Evolutionary conservation across 2,888 invertebrate genomes (phyloP).

Genomic region (Euplexia lucipara): DNA sequence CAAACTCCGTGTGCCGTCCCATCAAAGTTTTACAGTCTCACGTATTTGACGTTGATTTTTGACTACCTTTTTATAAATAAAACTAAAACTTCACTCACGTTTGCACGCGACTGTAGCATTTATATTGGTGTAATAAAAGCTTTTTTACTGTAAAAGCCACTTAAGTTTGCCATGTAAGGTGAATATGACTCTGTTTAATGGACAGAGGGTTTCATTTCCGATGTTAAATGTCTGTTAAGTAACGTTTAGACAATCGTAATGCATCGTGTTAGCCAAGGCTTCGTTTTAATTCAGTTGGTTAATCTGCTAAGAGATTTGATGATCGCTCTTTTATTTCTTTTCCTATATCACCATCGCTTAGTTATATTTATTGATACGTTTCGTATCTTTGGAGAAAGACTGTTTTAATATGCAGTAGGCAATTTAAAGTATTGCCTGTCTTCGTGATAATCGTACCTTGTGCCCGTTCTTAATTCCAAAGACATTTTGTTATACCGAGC

Average conservation of each 20-base stretch:
- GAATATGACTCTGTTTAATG: constrained; percentile 34
- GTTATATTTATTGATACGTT: constrained; percentile 23
- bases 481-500: too few species aligned
- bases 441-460: constrained; percentile 4
- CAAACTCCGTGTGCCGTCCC: constrained; percentile 16
- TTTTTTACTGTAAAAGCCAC: constrained; percentile 65
- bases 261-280: constrained; percentile 35
- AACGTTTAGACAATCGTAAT: constrained; percentile 54
- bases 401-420: constrained; percentile 7
- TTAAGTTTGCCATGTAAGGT: constrained; percentile 19
- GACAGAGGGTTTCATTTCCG: constrained; percentile 27
- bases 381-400: neutral
- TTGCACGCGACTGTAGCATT: constrained; percentile 62
- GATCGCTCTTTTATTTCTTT: constrained; percentile 47
- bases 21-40: constrained; percentile 59
- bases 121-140: constrained; percentile 60
- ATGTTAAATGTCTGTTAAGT: constrained; percentile 4
- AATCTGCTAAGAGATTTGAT: constrained; percentile 59
- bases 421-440: too few species aligned
- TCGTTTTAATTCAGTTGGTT: constrained; percentile 60
- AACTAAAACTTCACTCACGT: constrained; percentile 62
- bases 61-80: constrained; percentile 62
- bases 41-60: constrained; percentile 57
- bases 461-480: too few species aligned
- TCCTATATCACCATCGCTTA: constrained; percentile 33